A percentile compares a stretch with the other conserved stretches of the same genome.
Evolutionary conservation across 2,888 invertebrate genomes (phyloP).

Genomic region (Dermolepida albohirtum): DNA sequence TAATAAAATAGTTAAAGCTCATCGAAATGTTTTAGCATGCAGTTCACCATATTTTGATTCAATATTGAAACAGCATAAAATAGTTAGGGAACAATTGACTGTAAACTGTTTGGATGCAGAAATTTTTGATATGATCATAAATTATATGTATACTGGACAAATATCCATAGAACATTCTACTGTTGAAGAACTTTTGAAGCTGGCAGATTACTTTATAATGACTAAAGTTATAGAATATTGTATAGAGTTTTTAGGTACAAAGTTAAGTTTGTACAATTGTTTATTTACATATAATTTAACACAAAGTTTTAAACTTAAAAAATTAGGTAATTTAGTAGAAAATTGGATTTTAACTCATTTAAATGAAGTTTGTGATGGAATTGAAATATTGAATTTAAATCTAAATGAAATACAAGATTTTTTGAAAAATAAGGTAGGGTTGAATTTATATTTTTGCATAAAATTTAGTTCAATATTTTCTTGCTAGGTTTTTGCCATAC

Average conservation of each 20-base stretch:
- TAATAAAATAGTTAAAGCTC: conserved; percentile 70
- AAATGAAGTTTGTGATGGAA: conserved; percentile 68
- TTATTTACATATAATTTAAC: conserved; percentile 72
- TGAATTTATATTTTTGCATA: background rate
- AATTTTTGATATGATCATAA: conserved; percentile 70
- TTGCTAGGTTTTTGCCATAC: conserved; percentile 61
- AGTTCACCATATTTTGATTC: conserved; percentile 76
- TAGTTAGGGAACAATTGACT: conserved; percentile 68
- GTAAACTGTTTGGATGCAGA: conserved; percentile 70
- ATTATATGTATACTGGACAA: conserved; percentile 76
- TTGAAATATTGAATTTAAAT: conserved; percentile 68
- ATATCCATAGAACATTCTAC: conserved; percentile 71
- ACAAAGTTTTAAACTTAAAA: conserved; percentile 70
- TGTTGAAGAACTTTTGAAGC: conserved; percentile 71
- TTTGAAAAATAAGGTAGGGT: conserved; percentile 67
- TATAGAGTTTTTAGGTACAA: conserved; percentile 73
- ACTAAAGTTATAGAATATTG: conserved; percentile 72
- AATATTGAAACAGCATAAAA: conserved; percentile 69
- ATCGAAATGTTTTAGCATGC: conserved; percentile 73
- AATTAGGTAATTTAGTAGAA: conserved; percentile 69
- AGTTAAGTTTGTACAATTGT: conserved; percentile 73
- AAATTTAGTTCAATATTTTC: background rate
- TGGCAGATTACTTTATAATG: conserved; percentile 74
- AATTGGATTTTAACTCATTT: conserved; percentile 69
- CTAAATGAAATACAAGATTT: conserved; percentile 67